Conservation (phyloP, 2,888 invertebrate genomes). For the Synergus umbraculus region DNA sequence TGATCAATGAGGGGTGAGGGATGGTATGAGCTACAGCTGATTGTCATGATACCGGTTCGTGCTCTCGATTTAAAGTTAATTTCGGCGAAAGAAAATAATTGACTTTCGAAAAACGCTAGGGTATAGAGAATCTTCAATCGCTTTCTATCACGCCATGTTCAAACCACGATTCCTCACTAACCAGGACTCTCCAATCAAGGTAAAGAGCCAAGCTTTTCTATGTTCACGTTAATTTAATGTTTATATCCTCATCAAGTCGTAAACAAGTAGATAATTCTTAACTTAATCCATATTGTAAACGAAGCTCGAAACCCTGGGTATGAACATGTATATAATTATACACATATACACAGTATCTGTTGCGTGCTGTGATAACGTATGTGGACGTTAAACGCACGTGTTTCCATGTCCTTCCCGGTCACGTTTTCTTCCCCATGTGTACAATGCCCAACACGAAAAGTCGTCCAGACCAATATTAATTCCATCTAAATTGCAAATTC, state of each 20-base stretch:
- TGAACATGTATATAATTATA: not conserved
- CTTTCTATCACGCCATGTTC: slow-evolving; percentile 68
- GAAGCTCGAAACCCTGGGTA: no score
- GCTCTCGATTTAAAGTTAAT: slow-evolving; percentile 72
- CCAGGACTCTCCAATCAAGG: slow-evolving; percentile 15
- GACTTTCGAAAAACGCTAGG: slow-evolving; percentile 59
- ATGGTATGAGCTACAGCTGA: slow-evolving; percentile 8
- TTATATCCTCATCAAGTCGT: no score
- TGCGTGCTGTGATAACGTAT: slow-evolving; percentile 11
- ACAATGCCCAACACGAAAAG: not conserved
- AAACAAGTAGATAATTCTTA: no score
- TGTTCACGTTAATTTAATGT: not conserved
- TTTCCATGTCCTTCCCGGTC: slow-evolving; percentile 19
- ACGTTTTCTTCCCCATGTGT: not conserved
- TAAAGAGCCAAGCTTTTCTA: slow-evolving; percentile 3
- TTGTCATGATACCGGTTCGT: slow-evolving; percentile 51
- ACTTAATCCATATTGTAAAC: no score
- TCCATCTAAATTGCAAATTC: not conserved
- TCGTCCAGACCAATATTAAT: not conserved
- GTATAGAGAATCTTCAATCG: slow-evolving; percentile 65
- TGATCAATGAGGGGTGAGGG: slow-evolving; percentile 46
- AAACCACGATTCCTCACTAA: not conserved
- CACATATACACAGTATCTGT: not conserved
- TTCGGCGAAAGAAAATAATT: slow-evolving; percentile 74
- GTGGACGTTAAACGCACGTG: slow-evolving; percentile 24